A percentile compares a stretch with the other conserved stretches of the same genome.
These are phyloP conservation scores for Phoeniculus purpureus DNA, from an alignment of 2,797 vertebrate species.

Conservation along the genomic window DNA sequence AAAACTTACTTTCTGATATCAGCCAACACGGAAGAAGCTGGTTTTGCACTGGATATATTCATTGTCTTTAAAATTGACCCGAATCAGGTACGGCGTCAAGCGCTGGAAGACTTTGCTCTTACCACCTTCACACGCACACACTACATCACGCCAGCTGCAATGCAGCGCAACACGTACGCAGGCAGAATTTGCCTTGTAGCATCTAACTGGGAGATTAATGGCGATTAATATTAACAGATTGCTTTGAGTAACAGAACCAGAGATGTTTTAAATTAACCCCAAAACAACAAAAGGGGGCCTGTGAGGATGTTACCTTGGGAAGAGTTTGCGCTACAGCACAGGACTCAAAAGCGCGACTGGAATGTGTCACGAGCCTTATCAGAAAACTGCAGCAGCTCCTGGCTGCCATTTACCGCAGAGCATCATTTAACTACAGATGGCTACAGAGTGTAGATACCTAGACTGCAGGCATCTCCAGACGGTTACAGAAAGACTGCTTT, in stretches of 20 bases:
- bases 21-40: not conserved
- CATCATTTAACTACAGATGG: not conserved
- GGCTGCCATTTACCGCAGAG: not conserved
- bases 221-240: slow-evolving; percentile 6
- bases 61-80: not conserved
- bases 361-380: not conserved
- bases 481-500: not conserved
- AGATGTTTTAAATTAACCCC: not conserved
- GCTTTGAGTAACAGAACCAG: slow-evolving; percentile 3
- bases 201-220: not conserved
- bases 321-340: not conserved
- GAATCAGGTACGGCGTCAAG: not conserved
- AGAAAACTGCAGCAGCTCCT: not conserved
- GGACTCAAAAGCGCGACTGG: not conserved
- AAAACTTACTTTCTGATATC: not conserved
- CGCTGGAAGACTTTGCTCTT: not conserved
- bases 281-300: not conserved
- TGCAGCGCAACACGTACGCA: not conserved
- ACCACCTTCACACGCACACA: not conserved
- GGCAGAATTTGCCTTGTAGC: not conserved
- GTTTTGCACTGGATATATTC: not conserved
- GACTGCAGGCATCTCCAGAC: not conserved
- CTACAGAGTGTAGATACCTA: not conserved
- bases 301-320: not conserved
- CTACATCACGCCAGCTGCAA: not conserved